These are phyloP conservation scores for Drosophila nr. perissopoda DNA, from an alignment of 2,888 invertebrate genomes.

Conservation along the genomic window DNA sequence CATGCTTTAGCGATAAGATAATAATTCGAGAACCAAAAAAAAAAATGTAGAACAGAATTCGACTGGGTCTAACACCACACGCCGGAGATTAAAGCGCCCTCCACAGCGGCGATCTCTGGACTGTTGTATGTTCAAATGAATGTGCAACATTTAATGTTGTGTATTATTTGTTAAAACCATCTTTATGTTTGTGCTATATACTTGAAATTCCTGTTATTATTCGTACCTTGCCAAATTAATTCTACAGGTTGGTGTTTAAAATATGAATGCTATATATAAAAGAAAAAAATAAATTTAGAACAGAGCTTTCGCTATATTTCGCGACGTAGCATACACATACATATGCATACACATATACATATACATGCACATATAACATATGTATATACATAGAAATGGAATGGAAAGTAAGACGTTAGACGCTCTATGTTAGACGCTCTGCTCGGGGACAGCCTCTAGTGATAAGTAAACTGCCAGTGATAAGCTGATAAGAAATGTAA, in stretches of 20 bases:
- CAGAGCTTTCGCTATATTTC: background rate
- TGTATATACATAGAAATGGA: background rate
- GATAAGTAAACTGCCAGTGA: conserved; percentile 14
- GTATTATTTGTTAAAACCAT: background rate
- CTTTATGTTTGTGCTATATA: background rate
- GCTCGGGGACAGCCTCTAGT: conserved; percentile 27
- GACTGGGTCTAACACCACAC: background rate
- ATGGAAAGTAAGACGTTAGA: conserved; percentile 25
- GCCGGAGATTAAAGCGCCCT: background rate
- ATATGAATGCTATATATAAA: background rate
- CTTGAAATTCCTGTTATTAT: background rate
- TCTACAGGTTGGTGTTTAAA: background rate
- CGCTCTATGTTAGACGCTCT: conserved; percentile 21
- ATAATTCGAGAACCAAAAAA: conserved; percentile 1
- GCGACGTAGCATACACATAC: background rate
- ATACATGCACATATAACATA: too few species aligned
- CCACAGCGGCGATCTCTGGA: background rate
- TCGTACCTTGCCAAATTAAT: background rate
- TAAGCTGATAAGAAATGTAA: conserved; percentile 19
- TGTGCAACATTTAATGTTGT: background rate
- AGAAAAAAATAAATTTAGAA: background rate
- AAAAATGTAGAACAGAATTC: background rate
- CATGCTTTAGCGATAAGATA: conserved; percentile 25
- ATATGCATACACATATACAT: background rate
- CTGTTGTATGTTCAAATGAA: background rate